These are phyloP conservation scores for Passer montanus DNA, from an alignment of 2,113 vertebrate species.

Conservation along the genomic window DNA sequence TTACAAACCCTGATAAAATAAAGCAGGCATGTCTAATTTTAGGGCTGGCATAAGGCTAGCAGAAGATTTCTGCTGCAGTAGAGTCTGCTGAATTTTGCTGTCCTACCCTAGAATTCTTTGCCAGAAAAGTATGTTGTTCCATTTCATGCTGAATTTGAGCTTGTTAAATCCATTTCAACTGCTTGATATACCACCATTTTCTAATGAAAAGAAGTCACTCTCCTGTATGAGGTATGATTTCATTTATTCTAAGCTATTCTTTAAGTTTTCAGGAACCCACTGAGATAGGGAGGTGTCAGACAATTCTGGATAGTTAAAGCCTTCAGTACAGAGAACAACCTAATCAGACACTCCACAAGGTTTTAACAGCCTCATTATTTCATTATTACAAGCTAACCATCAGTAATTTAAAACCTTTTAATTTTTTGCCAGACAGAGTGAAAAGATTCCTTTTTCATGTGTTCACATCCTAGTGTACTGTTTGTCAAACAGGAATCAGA, in stretches of 20 bases:
- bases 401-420: not conserved
- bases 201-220: not conserved
- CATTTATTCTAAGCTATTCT: not conserved
- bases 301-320: not conserved
- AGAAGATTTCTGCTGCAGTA: not conserved
- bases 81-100: not conserved
- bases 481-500: not conserved
- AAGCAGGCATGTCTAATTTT: not conserved
- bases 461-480: not conserved
- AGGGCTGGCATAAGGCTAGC: not conserved
- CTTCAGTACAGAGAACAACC: not conserved
- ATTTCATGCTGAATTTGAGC: not conserved
- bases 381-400: not conserved
- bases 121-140: not conserved
- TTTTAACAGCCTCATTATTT: not conserved
- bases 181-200: not conserved
- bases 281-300: not conserved
- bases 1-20: not conserved
- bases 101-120: not conserved
- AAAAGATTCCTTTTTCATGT: not conserved
- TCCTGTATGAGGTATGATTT: not conserved
- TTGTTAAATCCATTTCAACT: not conserved
- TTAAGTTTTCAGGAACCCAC: not conserved
- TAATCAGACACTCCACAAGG: not conserved
- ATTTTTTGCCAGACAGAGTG: not conserved